phyloP scores from a whole-genome alignment of 2,888 invertebrate genomes.

The Uropetala carovei region DNA sequence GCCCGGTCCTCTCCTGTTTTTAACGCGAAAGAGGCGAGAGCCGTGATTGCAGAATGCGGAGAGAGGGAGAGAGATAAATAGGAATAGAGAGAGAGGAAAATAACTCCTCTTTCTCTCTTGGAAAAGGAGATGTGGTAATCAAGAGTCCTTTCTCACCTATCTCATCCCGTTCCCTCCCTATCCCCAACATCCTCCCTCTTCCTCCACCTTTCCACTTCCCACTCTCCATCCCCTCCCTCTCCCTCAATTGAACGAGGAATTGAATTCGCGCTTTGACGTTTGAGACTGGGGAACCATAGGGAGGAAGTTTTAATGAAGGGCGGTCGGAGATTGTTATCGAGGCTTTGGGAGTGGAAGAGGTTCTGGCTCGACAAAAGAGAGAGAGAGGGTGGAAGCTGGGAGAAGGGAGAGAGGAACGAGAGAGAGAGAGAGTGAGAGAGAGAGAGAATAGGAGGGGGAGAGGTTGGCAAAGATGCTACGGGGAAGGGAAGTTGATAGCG shows the following conservation, averaged over 20 bases:
- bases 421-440: too few relatives aligned
- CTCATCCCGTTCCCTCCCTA: background rate
- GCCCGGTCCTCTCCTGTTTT: background rate
- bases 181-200: background rate
- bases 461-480: background rate
- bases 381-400: background rate
- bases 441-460: too few relatives aligned
- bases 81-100: background rate
- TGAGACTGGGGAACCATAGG: conserved; percentile 61
- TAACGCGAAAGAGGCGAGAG: background rate
- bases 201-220: background rate
- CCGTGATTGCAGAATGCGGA: background rate
- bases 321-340: conserved; percentile 62
- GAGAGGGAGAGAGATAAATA: background rate
- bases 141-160: conserved; percentile 8
- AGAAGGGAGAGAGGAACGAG: background rate
- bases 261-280: conserved; percentile 62
- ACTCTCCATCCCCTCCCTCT: background rate
- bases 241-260: conserved; percentile 45
- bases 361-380: conserved; percentile 44
- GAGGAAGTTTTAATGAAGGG: conserved; percentile 64
- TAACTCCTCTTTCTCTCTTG: background rate
- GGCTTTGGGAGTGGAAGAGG: conserved; percentile 31
- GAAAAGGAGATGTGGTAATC: conserved; percentile 21
- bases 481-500: conserved; percentile 39